Evolutionary conservation across 2,113 vertebrate species (phyloP).

Genomic region (Nycticryphes semicollaris): DNA sequence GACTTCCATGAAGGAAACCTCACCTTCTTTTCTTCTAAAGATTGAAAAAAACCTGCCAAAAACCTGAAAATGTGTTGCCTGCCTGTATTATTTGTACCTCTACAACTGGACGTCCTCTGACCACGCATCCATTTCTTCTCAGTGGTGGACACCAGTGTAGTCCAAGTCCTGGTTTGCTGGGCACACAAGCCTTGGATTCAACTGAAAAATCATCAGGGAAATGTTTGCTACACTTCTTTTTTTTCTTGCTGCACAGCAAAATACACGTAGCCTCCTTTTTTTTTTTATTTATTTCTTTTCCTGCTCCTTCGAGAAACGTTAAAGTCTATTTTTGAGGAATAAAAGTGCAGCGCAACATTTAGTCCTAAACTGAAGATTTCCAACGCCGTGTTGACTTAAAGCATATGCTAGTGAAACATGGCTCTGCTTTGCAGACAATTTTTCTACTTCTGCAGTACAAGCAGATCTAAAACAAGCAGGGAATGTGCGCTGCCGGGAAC

Average conservation of each 20-base stretch:
- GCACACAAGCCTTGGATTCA: background rate
- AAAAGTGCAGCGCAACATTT: background rate
- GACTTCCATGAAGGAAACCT: background rate
- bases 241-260: background rate
- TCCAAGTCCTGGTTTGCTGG: background rate
- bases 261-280: background rate
- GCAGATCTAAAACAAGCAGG: background rate
- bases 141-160: background rate
- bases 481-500: slow-evolving; percentile 28
- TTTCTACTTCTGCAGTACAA: background rate
- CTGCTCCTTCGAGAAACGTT: background rate
- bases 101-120: background rate
- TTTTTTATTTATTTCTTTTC: background rate
- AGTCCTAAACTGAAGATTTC: slow-evolving; percentile 17
- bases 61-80: background rate
- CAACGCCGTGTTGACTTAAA: slow-evolving; percentile 11
- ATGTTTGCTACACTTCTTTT: background rate
- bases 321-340: background rate
- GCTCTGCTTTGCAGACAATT: background rate
- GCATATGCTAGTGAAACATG: slow-evolving; percentile 21
- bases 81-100: background rate
- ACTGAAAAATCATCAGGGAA: background rate
- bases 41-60: background rate
- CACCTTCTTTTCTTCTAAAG: background rate
- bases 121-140: background rate